These are phyloP conservation scores for Epinephelus moara DNA, from an alignment of 2,113 vertebrate genomes.

Conservation along the genomic window DNA sequence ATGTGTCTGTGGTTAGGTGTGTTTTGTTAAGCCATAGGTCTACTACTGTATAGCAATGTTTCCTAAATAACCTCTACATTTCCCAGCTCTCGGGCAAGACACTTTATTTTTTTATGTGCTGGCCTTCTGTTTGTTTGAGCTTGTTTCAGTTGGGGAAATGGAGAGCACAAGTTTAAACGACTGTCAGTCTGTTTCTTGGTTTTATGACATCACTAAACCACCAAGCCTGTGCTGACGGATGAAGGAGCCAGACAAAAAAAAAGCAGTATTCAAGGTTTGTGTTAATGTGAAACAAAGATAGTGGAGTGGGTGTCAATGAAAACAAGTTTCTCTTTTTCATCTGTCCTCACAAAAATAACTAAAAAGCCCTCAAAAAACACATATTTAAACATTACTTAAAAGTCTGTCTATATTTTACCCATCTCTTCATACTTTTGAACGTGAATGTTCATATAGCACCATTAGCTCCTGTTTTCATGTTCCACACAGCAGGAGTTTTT, in stretches of 20 bases:
- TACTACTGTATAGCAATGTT: slow-evolving; percentile 21
- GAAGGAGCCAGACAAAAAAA: background rate
- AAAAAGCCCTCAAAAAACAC: no score
- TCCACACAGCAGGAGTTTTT: background rate
- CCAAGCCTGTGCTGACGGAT: background rate
- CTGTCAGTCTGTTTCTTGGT: slow-evolving; percentile 8
- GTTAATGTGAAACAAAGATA: background rate
- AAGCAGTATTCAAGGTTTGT: background rate
- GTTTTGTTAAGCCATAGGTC: slow-evolving; percentile 16
- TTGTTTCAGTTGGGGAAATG: slow-evolving; percentile 22
- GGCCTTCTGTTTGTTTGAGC: slow-evolving; percentile 5
- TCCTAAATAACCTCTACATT: slow-evolving; percentile 21
- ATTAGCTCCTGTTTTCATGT: background rate
- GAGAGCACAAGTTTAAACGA: slow-evolving; percentile 59
- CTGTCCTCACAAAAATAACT: background rate
- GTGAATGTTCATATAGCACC: background rate
- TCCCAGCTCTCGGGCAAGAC: background rate
- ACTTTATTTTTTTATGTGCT: slow-evolving; percentile 3
- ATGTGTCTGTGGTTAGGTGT: slow-evolving; percentile 22
- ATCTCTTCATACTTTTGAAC: background rate
- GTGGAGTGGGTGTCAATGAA: background rate
- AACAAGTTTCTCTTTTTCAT: background rate
- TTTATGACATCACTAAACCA: slow-evolving; percentile 19
- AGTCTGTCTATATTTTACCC: background rate
- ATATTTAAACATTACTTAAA: background rate